Percentiles rank a stretch among this genome's conserved stretches.
Conservation (phyloP, 2,113 vertebrate genomes). For the Chionomys nivalis region DNA sequence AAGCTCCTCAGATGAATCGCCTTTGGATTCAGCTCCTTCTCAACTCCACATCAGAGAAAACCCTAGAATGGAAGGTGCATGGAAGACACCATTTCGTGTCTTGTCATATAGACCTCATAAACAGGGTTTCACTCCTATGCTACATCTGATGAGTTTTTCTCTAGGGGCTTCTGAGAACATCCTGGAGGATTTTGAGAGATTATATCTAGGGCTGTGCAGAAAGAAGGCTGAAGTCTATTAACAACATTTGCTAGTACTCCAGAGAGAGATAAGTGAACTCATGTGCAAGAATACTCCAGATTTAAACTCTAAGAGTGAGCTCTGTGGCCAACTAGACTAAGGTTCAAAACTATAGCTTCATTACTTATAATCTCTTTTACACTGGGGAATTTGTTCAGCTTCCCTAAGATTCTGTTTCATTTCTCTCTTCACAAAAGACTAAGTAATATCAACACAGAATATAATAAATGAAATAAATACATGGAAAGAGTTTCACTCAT, state of each 20-base stretch:
- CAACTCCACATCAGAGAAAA: background rate
- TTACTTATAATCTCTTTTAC: background rate
- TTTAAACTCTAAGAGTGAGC: background rate
- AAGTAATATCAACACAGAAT: background rate
- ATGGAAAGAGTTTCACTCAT: background rate
- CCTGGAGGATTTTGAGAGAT: slow-evolving; percentile 37
- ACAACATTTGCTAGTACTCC: background rate
- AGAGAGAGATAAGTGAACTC: background rate
- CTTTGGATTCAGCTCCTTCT: background rate
- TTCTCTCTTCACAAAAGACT: background rate
- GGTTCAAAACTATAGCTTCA: background rate
- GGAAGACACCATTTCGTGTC: background rate
- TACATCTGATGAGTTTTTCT: background rate
- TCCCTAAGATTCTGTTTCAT: background rate
- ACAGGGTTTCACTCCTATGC: background rate
- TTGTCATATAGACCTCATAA: background rate
- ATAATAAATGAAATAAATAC: slow-evolving; percentile 29
- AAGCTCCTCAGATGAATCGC: background rate
- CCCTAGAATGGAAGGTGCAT: background rate
- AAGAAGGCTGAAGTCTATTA: background rate
- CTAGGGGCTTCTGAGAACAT: background rate
- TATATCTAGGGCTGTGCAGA: background rate
- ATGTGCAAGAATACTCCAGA: background rate
- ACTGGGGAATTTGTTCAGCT: background rate
- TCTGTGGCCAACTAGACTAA: background rate